Base-by-base conservation (phyloP, 2,113 vertebrate species). In the Turdus rufiventris region DNA sequence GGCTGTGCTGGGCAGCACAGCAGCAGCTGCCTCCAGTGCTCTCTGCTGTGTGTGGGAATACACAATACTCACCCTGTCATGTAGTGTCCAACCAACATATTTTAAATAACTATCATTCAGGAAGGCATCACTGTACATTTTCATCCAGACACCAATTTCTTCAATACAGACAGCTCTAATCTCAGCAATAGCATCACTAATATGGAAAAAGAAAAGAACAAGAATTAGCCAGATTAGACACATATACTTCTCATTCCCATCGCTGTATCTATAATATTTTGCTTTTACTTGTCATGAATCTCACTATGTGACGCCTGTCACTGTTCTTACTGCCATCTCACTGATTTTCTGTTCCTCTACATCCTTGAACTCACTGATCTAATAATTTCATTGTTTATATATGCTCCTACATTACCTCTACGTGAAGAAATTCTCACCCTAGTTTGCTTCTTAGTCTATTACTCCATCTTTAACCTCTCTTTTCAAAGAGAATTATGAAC, bases 61-160 rank as follows among this genome's bases (percentile, higher is more conserved):
- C 34, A 76, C 40, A 88, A n/a, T 77, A 98, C 98, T 98, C 97
- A 99, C 99, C 98, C 99, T 97, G 89, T 99, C 99, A 25, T 99
- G 99, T 95, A 99, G 98, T 53, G 99, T 99, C 99, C 99, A 99
- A 54, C 99, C 99, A 79, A 99, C 99, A 45, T 99, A 99, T 94
- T 99, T 99, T 91, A 99, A 98, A 96, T 99, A 99, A 97, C 99
- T 99, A 97, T 99, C 99, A 83, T 99, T 99, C 54, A 99, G 98
- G 95, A 99, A 99, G 82, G 99, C 99, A 78, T 99, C 99, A 88
- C 99, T 99, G 98, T 99, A 99, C 98, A 99, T 99, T 97, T 99
- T 99, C 99, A 99, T 99, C 99, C 99, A 99, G 48, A 99, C 99
- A 45, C 99, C 99, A 26, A 99, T 99, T 98, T 99, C 99, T 98